A percentile compares a stretch with the other conserved stretches of the same genome.
Conservation (phyloP, 2,113 vertebrate genomes). For the Eleginops maclovinus region DNA sequence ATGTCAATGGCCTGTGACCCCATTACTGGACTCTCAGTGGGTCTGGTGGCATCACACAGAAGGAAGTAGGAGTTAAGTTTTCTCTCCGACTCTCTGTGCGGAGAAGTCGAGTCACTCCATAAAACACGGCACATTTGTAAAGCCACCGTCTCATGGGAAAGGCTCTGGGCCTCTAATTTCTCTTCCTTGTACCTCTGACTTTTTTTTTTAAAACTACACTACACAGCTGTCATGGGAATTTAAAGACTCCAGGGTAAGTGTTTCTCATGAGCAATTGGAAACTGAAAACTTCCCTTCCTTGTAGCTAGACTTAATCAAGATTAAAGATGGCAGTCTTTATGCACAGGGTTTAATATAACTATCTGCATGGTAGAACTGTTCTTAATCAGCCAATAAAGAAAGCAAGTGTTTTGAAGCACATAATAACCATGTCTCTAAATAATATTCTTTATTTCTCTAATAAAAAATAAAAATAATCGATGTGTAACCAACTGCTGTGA, state of each 20-base stretch:
- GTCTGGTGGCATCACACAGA: constrained; percentile 50
- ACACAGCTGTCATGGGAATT: constrained; percentile 44
- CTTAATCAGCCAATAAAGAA: constrained; percentile 24
- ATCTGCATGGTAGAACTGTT: constrained; percentile 1
- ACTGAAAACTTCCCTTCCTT: constrained; percentile 30
- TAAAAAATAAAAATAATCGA: constrained; percentile 27
- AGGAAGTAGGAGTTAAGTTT: constrained; percentile 56
- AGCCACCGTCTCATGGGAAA: constrained; percentile 53
- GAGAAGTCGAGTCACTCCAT: constrained; percentile 62
- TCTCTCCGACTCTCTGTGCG: constrained; percentile 49
- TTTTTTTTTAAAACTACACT: constrained; percentile 64
- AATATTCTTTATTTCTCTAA: constrained; percentile 31
- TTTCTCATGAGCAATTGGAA: constrained; percentile 47
- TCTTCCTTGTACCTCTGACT: constrained; percentile 63
- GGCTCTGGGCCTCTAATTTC: constrained; percentile 57
- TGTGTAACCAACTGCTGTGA: neutral
- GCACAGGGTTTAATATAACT: constrained; percentile 19
- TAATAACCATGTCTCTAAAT: constrained; percentile 28
- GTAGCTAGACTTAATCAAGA: constrained; percentile 27
- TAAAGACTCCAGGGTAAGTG: constrained; percentile 42
- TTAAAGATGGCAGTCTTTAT: constrained; percentile 38
- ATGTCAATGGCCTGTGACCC: constrained; percentile 67
- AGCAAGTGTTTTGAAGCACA: neutral
- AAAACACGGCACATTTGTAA: constrained; percentile 74
- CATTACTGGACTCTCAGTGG: constrained; percentile 66